Evolutionary conservation across 2,113 vertebrate species (phyloP).

Genomic region (Catagonus wagneri): DNA sequence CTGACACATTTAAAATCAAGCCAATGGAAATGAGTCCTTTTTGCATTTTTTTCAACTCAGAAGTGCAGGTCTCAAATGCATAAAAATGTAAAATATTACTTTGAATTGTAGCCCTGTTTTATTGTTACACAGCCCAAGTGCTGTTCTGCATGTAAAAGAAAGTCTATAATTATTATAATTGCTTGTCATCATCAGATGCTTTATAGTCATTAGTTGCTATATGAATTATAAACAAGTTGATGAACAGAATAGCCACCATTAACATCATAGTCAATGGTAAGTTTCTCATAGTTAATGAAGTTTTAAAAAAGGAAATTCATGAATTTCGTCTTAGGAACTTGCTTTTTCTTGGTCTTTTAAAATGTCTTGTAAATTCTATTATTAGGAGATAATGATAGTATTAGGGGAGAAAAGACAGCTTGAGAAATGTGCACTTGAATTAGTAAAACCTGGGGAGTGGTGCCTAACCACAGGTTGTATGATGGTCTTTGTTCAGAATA

Average conservation of each 20-base stretch:
- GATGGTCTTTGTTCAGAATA: slow-evolving; percentile 23
- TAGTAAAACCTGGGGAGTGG: slow-evolving; percentile 7
- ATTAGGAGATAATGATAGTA: slow-evolving; percentile 62
- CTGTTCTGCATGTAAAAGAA: slow-evolving; percentile 59
- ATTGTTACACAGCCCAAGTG: slow-evolving; percentile 37
- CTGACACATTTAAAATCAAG: neutral
- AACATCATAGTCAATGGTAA: neutral
- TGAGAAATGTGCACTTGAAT: slow-evolving; percentile 21
- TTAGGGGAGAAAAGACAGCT: neutral
- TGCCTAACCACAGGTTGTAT: slow-evolving; percentile 50
- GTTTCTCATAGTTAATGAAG: slow-evolving; percentile 75
- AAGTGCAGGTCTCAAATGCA: slow-evolving; percentile 35
- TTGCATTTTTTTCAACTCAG: slow-evolving; percentile 24
- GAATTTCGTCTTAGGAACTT: slow-evolving; percentile 60
- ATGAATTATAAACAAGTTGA: slow-evolving; percentile 75
- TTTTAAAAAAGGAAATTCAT: slow-evolving; percentile 60
- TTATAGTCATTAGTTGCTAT: slow-evolving; percentile 67
- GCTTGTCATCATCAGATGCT: slow-evolving; percentile 62
- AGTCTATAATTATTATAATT: slow-evolving; percentile 69
- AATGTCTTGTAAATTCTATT: slow-evolving; percentile 62
- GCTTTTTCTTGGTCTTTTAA: slow-evolving; percentile 50
- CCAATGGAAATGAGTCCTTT: slow-evolving; percentile 4
- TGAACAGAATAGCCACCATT: slow-evolving; percentile 60
- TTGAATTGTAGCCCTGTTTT: slow-evolving; percentile 65
- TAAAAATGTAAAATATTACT: slow-evolving; percentile 69